These are phyloP conservation scores for Danio aesculapii DNA, from an alignment of 2,797 vertebrate genomes.

Conservation along the genomic window DNA sequence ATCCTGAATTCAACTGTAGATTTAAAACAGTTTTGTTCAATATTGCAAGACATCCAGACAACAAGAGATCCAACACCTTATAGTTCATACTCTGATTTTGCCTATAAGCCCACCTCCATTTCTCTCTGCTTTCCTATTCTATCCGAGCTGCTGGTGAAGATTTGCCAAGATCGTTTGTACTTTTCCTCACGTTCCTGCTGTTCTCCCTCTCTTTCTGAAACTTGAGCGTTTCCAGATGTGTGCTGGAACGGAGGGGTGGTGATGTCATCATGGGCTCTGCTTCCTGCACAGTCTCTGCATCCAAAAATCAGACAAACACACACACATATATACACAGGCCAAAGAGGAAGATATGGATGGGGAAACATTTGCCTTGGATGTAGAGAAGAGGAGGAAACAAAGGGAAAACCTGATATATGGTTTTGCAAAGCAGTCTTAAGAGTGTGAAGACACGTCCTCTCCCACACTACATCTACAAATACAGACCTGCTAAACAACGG, in stretches of 20 bases:
- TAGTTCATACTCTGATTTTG: not conserved
- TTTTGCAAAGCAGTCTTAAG: conserved; percentile 24
- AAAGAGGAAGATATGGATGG: conserved; percentile 29
- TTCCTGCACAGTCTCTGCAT: conserved; percentile 52
- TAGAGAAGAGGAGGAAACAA: conserved; percentile 52
- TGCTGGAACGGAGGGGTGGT: conserved; percentile 63
- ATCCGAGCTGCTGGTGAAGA: conserved; percentile 1
- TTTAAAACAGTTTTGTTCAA: not conserved
- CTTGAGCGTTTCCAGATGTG: conserved; percentile 81
- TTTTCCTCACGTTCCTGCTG: conserved; percentile 30
- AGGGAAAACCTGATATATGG: not conserved
- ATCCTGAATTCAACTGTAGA: not conserved
- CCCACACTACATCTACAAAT: conserved; percentile 25
- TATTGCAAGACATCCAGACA: not conserved
- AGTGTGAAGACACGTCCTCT: conserved; percentile 32
- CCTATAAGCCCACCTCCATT: conserved; percentile 2
- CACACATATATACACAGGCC: not conserved
- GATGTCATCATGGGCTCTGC: conserved; percentile 75
- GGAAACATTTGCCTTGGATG: conserved; percentile 61
- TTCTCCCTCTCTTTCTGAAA: conserved; percentile 31
- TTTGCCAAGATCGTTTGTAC: conserved; percentile 27
- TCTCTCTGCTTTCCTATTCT: not conserved
- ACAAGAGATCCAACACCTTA: not conserved
- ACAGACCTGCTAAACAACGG: not conserved
- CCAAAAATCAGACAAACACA: conserved; percentile 55